Conservation (phyloP, 2,888 invertebrate species). For the Torymus auratus region DNA sequence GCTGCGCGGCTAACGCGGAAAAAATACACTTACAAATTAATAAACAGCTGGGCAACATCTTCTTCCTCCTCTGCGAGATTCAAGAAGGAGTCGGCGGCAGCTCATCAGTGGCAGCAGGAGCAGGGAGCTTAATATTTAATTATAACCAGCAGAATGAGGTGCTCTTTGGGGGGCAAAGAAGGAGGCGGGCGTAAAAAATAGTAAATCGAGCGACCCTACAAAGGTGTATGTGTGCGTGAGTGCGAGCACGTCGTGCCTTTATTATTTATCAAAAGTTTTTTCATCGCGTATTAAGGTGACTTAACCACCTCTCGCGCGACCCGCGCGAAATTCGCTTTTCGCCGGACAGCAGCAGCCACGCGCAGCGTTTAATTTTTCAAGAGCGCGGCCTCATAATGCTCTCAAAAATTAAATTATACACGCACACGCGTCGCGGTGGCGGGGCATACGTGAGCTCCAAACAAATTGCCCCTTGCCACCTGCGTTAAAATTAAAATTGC, state of each 20-base stretch:
- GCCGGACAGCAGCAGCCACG: too few relatives aligned
- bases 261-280: constrained; percentile 44
- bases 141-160: constrained; percentile 30
- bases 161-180: not conserved
- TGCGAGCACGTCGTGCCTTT: constrained; percentile 12
- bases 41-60: constrained; percentile 23
- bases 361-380: too few relatives aligned
- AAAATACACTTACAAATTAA: constrained; percentile 37
- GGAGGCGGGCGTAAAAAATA: not conserved
- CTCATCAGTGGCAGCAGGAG: not conserved
- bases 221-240: not conserved
- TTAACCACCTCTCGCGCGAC: constrained; percentile 6
- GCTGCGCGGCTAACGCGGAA: not conserved
- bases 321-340: not conserved
- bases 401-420: too few relatives aligned
- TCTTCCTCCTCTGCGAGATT: not conserved
- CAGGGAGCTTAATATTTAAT: constrained; percentile 39
- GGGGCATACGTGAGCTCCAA: too few relatives aligned
- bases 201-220: constrained; percentile 18
- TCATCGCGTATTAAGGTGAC: not conserved
- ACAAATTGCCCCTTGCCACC: too few relatives aligned
- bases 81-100: not conserved
- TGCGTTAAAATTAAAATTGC: too few relatives aligned
- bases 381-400: too few relatives aligned
- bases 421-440: too few relatives aligned